These are phyloP conservation scores for Melanargia galathea DNA, from an alignment of 2,888 invertebrate species.

Conservation along the genomic window DNA sequence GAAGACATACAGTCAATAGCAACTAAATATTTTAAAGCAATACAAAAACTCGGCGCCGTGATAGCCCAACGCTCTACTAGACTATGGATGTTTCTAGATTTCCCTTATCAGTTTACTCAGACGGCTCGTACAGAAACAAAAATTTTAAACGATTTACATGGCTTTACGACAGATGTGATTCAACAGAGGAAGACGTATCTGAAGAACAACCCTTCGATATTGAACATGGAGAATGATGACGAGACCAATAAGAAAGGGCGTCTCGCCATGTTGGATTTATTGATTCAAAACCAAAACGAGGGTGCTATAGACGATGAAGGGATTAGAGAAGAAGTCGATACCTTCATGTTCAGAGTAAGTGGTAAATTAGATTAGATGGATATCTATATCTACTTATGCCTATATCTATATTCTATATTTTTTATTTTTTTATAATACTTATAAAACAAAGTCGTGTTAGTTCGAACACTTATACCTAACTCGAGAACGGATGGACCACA, in stretches of 20 bases:
- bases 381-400: too few species aligned
- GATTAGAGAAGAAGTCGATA: constrained; percentile 86
- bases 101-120: constrained; percentile 25
- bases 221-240: constrained; percentile 33
- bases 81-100: constrained; percentile 33
- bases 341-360: constrained; percentile 86
- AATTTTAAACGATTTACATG: constrained; percentile 71
- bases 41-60: constrained; percentile 52
- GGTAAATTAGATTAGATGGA: too few species aligned
- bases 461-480: too few species aligned
- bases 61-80: constrained; percentile 29
- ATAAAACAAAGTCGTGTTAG: too few species aligned
- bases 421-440: too few species aligned
- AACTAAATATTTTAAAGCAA: constrained; percentile 71
- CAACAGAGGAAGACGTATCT: constrained; percentile 52
- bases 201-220: constrained; percentile 39
- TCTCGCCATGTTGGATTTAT: constrained; percentile 84
- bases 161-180: constrained; percentile 78
- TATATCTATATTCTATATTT: too few species aligned
- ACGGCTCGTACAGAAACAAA: constrained; percentile 25
- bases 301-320: constrained; percentile 81
- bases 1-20: constrained; percentile 52
- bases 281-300: constrained; percentile 81
- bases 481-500: too few species aligned
- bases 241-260: constrained; percentile 29